Base-by-base conservation (phyloP, 2,888 invertebrate genomes). In the Proisotoma minuta region DNA sequence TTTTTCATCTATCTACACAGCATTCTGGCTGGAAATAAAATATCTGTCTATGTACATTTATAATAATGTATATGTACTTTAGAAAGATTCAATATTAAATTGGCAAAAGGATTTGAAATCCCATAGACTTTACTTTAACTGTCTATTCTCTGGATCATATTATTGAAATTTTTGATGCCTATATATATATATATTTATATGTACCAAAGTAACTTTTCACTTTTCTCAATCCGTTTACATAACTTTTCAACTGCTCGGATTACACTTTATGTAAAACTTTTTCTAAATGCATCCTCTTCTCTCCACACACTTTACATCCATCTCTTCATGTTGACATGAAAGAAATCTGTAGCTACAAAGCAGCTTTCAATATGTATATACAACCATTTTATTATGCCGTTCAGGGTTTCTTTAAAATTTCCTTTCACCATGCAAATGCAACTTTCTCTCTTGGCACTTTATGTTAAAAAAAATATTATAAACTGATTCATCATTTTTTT, bases 91-190 rank as follows among this genome's bases (percentile, higher is more conserved):
- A 43, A 43, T 15, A 43, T 43, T 43, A 34, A 8, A 34, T 34
- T 34, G 34, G 10, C 34, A 34, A 34, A 8, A 34, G 15, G 34
- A 34, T 34, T 43, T n/a, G 27, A 28, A 28, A 18, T n/a, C 5
- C 5, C n/a, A 8, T 18, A 8, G 20, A 57, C 58, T 66, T 66
- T 59, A 61, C 63, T 56, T 60, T 66, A 66, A 63, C 66, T 56
- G 59, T 63, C 66, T 66, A 60, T 66, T 61, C 56, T 51, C 48
- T 54, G 53, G 50, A 61, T 60, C 62, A 59, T 62, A n/a, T n/a
- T 10, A 66, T 66, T 62, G 57, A 62, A 62, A 59, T 56, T 61
- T 61, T 60, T 61, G 56, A 51, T 29, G 27, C 18, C 3, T 22
- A 15, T 60, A 39, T 47, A 18, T 10, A 18, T 47, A 47, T 18